Conservation (phyloP, 2,797 vertebrate genomes). For the Myotis vivesi region DNA sequence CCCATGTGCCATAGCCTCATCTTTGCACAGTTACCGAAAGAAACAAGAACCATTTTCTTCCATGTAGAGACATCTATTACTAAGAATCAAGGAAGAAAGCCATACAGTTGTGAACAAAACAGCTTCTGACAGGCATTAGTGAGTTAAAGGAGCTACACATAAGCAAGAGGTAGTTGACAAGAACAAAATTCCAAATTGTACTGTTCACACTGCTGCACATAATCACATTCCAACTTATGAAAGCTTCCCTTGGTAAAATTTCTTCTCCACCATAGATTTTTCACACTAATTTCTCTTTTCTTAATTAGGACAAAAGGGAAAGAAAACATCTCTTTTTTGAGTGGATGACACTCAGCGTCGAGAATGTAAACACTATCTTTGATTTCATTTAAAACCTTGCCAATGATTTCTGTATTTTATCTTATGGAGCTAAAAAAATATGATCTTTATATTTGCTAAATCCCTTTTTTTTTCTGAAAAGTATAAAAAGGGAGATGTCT, state of each 20-base stretch:
- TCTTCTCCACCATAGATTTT: neutral
- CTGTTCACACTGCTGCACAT: neutral
- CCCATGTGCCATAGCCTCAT: neutral
- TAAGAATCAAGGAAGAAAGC: neutral
- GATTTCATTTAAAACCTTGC: constrained; percentile 37
- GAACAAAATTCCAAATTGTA: neutral
- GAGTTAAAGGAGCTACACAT: neutral
- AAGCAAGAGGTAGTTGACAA: neutral
- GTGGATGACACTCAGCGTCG: neutral
- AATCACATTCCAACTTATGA: neutral
- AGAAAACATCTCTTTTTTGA: neutral
- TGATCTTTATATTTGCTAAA: constrained; percentile 51
- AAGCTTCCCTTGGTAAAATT: neutral
- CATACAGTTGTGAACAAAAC: neutral
- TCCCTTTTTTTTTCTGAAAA: constrained; percentile 42
- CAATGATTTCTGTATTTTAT: constrained; percentile 55
- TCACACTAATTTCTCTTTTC: neutral
- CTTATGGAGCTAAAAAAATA: constrained; percentile 52
- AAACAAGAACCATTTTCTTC: neutral
- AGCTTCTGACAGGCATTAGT: neutral
- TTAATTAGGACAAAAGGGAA: constrained; percentile 18
- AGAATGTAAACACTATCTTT: constrained; percentile 46
- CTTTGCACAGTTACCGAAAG: neutral
- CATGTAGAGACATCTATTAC: neutral
- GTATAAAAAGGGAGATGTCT: neutral